These are phyloP conservation scores for Pangasianodon gigas DNA, from an alignment of 2,113 vertebrate genomes.

Conservation along the genomic window DNA sequence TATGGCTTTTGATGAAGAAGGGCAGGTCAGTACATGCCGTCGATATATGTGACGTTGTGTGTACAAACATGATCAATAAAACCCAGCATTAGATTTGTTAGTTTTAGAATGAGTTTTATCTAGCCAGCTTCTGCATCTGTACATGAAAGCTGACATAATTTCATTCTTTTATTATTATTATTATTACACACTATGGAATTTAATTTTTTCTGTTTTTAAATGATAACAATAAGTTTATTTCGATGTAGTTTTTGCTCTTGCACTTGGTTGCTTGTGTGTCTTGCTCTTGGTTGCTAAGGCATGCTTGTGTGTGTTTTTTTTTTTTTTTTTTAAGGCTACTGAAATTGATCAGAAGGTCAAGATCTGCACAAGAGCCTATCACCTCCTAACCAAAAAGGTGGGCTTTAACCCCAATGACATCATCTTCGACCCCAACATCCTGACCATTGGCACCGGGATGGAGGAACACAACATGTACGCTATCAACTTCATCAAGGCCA, in stretches of 20 bases:
- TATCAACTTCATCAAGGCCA: constrained; percentile 87
- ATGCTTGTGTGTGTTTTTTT: background rate
- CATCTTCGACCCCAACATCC: constrained; percentile 97
- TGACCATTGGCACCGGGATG: constrained; percentile 97
- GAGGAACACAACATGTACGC: constrained; percentile 93
- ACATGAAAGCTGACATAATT: too few relatives aligned
- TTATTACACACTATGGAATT: too few relatives aligned
- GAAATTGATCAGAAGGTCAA: constrained; percentile 84
- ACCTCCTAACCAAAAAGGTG: constrained; percentile 80
- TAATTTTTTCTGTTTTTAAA: too few relatives aligned
- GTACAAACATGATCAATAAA: background rate
- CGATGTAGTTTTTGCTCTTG: background rate
- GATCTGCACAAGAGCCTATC: constrained; percentile 88
- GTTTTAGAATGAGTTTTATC: too few relatives aligned
- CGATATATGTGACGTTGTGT: background rate
- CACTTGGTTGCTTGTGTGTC: background rate
- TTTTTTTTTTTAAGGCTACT: constrained; percentile 77
- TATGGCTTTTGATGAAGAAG: constrained; percentile 96
- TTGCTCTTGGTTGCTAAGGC: background rate
- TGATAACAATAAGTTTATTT: too few relatives aligned
- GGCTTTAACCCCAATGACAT: constrained; percentile 91
- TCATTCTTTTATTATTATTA: too few relatives aligned
- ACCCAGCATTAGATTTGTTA: background rate
- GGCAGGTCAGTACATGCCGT: constrained; percentile 78
- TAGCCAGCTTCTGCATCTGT: too few relatives aligned